These are phyloP conservation scores for Hydrolagus colliei DNA, from an alignment of 2,797 vertebrate species.

Conservation along the genomic window DNA sequence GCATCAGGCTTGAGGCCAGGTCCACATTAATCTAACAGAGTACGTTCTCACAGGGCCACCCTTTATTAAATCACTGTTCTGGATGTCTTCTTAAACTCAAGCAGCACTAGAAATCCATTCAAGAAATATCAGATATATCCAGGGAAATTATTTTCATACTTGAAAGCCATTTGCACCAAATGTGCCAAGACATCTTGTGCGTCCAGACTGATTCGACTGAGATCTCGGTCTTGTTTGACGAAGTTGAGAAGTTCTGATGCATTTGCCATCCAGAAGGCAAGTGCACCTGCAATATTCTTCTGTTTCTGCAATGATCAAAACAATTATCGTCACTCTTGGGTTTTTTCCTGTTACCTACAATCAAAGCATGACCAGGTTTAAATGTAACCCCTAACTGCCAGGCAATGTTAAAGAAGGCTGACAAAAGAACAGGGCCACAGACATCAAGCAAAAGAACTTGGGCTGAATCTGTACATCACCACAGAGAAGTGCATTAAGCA, in stretches of 20 bases:
- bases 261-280: constrained; percentile 99
- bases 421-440: constrained; percentile 68
- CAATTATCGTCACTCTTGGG: constrained; percentile 31
- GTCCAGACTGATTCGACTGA: constrained; percentile 84
- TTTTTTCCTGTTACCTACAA: neutral
- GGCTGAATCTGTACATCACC: constrained; percentile 67
- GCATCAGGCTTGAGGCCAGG: too few species aligned
- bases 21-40: too few species aligned
- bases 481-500: constrained; percentile 78
- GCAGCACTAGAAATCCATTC: too few species aligned
- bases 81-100: too few species aligned
- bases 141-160: constrained; percentile 62
- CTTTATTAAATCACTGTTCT: too few species aligned
- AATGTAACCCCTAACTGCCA: constrained; percentile 53
- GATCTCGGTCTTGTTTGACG: constrained; percentile 90
- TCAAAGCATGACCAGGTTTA: neutral
- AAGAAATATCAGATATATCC: too few species aligned
- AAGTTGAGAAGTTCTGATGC: constrained; percentile 96
- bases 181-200: constrained; percentile 93
- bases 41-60: too few species aligned
- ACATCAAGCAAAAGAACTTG: constrained; percentile 57
- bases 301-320: constrained; percentile 75
- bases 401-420: constrained; percentile 69
- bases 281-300: constrained; percentile 94
- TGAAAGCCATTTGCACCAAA: constrained; percentile 96